These are phyloP conservation scores for Archips crataeganus DNA, from an alignment of 2,888 invertebrate species.

Conservation along the genomic window DNA sequence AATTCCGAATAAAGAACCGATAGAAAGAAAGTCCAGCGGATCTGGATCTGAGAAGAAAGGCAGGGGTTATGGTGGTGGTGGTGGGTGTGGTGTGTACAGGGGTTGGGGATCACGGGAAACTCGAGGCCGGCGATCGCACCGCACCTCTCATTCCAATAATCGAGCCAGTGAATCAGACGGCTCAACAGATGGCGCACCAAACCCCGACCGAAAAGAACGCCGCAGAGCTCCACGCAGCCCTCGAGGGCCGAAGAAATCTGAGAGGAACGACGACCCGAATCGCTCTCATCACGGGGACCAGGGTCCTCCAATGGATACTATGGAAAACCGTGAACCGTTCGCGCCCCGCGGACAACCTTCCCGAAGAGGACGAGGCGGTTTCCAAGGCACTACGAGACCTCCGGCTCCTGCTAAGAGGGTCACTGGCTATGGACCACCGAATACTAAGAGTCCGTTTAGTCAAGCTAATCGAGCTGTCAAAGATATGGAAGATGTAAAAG, in stretches of 20 bases:
- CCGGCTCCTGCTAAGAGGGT: constrained; percentile 87
- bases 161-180: constrained; percentile 90
- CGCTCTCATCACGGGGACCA: constrained; percentile 59
- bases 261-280: constrained; percentile 83
- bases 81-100: constrained; percentile 78
- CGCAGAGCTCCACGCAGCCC: constrained; percentile 84
- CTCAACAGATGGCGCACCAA: constrained; percentile 89
- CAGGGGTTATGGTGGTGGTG: constrained; percentile 77
- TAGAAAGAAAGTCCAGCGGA: constrained; percentile 78
- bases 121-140: constrained; percentile 81
- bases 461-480: constrained; percentile 76
- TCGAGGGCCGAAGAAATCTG: constrained; percentile 87
- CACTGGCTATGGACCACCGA: constrained; percentile 92
- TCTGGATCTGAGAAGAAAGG: constrained; percentile 83
- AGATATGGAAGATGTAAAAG: constrained; percentile 73
- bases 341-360: constrained; percentile 96
- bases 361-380: constrained; percentile 91
- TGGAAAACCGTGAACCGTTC: constrained; percentile 89
- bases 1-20: constrained; percentile 77
- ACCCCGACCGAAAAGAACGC: constrained; percentile 81
- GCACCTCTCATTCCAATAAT: constrained; percentile 77
- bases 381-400: constrained; percentile 75
- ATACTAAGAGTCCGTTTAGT: constrained; percentile 91
- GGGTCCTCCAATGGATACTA: constrained; percentile 57
- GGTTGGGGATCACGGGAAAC: constrained; percentile 81